phyloP scores from a whole-genome alignment of 2,888 invertebrate genomes.

The Polyploca ridens region DNA sequence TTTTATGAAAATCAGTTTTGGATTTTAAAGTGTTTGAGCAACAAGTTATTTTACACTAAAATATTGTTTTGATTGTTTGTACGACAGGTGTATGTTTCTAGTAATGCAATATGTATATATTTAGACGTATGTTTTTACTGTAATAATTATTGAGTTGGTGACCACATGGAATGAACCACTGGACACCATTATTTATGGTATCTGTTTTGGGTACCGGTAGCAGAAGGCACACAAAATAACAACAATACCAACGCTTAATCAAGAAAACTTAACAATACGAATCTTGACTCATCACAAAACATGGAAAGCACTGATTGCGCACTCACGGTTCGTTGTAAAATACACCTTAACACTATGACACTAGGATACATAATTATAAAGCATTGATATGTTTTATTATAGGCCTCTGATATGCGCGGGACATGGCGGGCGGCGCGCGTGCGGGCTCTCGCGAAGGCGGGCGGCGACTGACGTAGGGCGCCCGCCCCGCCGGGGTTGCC shows the following conservation, averaged over 20 bases:
- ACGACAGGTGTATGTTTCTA: neutral
- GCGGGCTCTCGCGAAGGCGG: constrained; percentile 63
- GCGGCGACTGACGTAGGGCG: constrained; percentile 70
- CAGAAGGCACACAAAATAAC: constrained; percentile 1
- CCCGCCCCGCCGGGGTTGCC: constrained; percentile 28
- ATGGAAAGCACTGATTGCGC: constrained; percentile 18
- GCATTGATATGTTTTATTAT: constrained; percentile 73
- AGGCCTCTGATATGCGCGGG: constrained; percentile 54
- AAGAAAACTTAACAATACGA: neutral
- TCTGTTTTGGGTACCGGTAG: neutral
- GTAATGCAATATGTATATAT: no score
- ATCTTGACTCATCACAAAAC: constrained; percentile 6
- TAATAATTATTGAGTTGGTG: neutral
- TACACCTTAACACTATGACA: constrained; percentile 43
- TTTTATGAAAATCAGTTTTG: no score
- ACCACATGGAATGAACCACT: neutral
- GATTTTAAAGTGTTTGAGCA: neutral
- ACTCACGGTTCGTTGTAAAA: constrained; percentile 33
- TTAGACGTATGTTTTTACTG: no score
- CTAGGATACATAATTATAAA: constrained; percentile 37
- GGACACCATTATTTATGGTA: neutral
- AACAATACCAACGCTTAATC: neutral
- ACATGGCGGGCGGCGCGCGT: constrained; percentile 46
- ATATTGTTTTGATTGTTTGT: neutral
- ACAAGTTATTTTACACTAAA: neutral